A percentile compares a stretch with the other conserved stretches of the same genome.
Evolutionary conservation across 2,888 invertebrate genomes (phyloP).

Genomic region (Lycocerus yunnanus): DNA sequence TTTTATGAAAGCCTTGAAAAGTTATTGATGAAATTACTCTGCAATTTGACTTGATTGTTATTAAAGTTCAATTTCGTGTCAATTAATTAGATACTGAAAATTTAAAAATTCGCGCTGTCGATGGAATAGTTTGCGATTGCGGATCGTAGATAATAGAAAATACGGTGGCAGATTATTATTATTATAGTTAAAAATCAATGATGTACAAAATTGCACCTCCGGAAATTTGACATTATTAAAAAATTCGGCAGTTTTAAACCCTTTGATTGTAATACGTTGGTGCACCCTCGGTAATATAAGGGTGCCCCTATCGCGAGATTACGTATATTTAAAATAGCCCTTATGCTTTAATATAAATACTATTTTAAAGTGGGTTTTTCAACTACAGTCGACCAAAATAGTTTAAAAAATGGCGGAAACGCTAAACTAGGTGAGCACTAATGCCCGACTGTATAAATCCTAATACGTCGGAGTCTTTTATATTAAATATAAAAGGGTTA

Average conservation of each 20-base stretch:
- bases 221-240: conserved; percentile 37
- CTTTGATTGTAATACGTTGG: conserved; percentile 16
- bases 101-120: neutral
- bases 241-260: conserved; percentile 33
- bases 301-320: conserved; percentile 40
- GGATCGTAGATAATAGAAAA: neutral
- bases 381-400: conserved; percentile 22
- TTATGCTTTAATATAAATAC: conserved; percentile 38
- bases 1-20: neutral
- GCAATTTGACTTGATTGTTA: neutral
- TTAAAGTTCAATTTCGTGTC: neutral
- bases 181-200: conserved; percentile 12
- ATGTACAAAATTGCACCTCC: conserved; percentile 31
- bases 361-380: conserved; percentile 38
- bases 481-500: conserved; percentile 35
- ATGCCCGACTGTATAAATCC: conserved; percentile 30
- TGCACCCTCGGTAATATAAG: conserved; percentile 30
- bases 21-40: neutral
- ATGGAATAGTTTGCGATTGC: neutral
- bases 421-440: neutral
- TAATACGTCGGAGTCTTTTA: conserved; percentile 34
- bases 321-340: conserved; percentile 43
- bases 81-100: neutral
- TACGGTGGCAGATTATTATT: conserved; percentile 13
- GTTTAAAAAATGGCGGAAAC: neutral